Evolutionary conservation across 2,113 vertebrate species (phyloP).

Genomic region (Anoura caudifer): DNA sequence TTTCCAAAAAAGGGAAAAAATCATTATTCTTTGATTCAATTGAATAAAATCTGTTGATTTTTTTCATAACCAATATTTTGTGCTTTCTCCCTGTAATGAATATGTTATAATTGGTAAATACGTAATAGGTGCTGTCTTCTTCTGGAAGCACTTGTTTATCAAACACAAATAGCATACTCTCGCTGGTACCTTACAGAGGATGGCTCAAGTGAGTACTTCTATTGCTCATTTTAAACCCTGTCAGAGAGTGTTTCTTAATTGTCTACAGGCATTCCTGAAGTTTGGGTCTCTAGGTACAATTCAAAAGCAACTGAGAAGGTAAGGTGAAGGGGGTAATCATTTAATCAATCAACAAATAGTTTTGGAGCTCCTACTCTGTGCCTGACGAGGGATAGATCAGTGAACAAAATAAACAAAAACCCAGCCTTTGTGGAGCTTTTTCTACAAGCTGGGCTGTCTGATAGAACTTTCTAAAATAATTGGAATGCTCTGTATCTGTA

Average conservation of each 20-base stretch:
- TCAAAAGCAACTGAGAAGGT: not conserved
- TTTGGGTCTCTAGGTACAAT: not conserved
- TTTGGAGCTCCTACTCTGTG: not conserved
- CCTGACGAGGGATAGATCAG: not conserved
- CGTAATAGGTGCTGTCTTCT: not conserved
- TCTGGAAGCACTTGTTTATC: not conserved
- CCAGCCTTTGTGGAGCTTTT: not conserved
- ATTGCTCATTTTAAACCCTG: not conserved
- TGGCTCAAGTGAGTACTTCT: not conserved
- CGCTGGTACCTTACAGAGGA: not conserved
- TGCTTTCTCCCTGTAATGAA: not conserved
- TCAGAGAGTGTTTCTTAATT: not conserved
- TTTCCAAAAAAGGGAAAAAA: not conserved
- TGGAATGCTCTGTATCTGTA: not conserved
- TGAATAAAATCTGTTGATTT: not conserved
- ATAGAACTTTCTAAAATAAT: not conserved
- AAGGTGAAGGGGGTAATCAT: not conserved
- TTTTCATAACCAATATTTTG: not conserved
- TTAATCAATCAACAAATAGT: not conserved
- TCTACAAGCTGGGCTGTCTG: no score
- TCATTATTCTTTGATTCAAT: not conserved
- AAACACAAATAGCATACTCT: not conserved
- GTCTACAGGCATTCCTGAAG: not conserved
- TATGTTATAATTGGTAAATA: slow-evolving; percentile 5
- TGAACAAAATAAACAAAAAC: not conserved